Percentiles rank a stretch among this genome's conserved stretches.
Conservation (phyloP, 2,797 vertebrate genomes). For the Chelon auratus region DNA sequence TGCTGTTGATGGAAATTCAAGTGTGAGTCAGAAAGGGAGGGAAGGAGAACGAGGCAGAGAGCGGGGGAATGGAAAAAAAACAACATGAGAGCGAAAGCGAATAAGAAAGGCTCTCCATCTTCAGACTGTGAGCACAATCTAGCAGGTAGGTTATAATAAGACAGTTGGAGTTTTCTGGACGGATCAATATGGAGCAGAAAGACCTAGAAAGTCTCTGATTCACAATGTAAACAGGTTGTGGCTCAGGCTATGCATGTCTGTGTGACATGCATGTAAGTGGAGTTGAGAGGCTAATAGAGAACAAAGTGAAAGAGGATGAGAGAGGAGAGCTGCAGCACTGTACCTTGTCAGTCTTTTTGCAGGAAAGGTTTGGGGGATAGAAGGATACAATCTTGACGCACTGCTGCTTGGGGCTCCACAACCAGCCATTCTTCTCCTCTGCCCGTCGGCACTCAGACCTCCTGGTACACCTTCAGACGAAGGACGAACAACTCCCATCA, state of each 20-base stretch:
- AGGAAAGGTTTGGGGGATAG: conserved; percentile 92
- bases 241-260: conserved; percentile 46
- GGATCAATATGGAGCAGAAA: conserved; percentile 72
- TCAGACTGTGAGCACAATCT: conserved; percentile 57
- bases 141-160: conserved; percentile 69
- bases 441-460: conserved; percentile 89
- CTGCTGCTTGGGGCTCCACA: conserved; percentile 91
- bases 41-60: conserved; percentile 29
- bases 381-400: conserved; percentile 91
- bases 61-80: conserved; percentile 18
- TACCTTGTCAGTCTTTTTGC: conserved; percentile 85
- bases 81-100: conserved; percentile 34
- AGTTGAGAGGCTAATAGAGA: conserved; percentile 23
- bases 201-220: conserved; percentile 49
- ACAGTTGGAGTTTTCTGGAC: conserved; percentile 57
- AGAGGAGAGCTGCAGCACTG: conserved; percentile 18
- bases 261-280: conserved; percentile 36
- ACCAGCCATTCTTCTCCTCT: conserved; percentile 90
- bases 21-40: conserved; percentile 39
- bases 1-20: conserved; percentile 56
- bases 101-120: conserved; percentile 60
- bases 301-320: conserved; percentile 26
- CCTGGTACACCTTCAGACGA: conserved; percentile 89
- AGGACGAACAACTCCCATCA: conserved; percentile 64
- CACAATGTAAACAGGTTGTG: conserved; percentile 64